A percentile compares a stretch with the other conserved stretches of the same genome.
These are phyloP conservation scores for Pimephales promelas DNA, from an alignment of 2,113 vertebrate species.

Conservation along the genomic window DNA sequence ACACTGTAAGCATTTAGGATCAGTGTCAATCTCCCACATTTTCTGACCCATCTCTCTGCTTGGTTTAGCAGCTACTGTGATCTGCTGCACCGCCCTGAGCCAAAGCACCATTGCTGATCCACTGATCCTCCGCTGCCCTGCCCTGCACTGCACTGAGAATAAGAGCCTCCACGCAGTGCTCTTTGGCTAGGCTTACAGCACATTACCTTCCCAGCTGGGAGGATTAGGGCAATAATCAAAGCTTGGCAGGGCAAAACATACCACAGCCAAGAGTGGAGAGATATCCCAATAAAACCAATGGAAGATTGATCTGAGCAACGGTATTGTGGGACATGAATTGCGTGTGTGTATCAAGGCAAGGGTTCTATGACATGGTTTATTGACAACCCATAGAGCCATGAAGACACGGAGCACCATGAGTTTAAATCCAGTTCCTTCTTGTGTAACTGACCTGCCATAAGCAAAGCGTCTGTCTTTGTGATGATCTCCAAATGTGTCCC, in stretches of 20 bases:
- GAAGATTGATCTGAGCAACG: constrained; percentile 25
- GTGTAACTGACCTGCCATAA: constrained; percentile 78
- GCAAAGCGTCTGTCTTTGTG: constrained; percentile 86
- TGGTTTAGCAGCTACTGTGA: constrained; percentile 7
- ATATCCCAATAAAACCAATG: constrained; percentile 4
- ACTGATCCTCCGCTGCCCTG: constrained; percentile 37
- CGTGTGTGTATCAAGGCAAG: background rate
- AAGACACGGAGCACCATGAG: background rate
- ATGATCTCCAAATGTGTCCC: constrained; percentile 89
- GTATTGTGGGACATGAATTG: background rate
- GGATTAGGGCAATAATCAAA: constrained; percentile 59
- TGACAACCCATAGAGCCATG: background rate
- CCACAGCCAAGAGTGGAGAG: constrained; percentile 9
- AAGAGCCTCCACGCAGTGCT: constrained; percentile 45
- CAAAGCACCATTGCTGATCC: constrained; percentile 44
- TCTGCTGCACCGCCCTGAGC: constrained; percentile 32
- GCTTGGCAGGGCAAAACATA: constrained; percentile 47
- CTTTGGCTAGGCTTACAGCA: constrained; percentile 42
- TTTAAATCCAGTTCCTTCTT: background rate
- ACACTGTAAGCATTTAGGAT: background rate
- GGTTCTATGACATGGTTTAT: background rate
- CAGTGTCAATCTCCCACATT: constrained; percentile 7
- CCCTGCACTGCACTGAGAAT: constrained; percentile 10
- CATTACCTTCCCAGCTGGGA: constrained; percentile 52
- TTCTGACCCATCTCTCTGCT: background rate